Percentiles rank a stretch among this genome's conserved stretches.
Evolutionary conservation across 2,797 vertebrate genomes (phyloP).

Genomic region (Poeciliopsis turneri): DNA sequence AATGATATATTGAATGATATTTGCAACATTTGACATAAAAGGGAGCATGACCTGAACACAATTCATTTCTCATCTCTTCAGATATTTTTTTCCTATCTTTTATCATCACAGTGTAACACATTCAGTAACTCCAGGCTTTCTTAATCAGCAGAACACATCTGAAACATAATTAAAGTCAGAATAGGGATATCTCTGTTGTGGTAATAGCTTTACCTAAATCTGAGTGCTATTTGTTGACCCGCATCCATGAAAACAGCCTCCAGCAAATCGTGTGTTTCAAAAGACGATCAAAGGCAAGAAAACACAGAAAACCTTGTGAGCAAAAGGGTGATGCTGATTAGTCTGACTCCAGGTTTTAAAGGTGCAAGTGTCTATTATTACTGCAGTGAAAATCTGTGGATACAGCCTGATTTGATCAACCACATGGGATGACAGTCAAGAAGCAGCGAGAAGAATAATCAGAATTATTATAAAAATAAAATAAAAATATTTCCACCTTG

Average conservation of each 20-base stretch:
- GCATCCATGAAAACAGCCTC: slow-evolving; percentile 4
- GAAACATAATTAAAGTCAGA: slow-evolving; percentile 10
- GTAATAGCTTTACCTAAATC: slow-evolving; percentile 9
- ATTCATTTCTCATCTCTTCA: neutral
- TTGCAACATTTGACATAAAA: neutral
- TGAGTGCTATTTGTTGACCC: slow-evolving; percentile 4
- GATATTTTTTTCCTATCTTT: slow-evolving; percentile 1
- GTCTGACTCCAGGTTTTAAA: neutral
- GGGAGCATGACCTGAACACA: neutral
- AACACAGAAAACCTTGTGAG: neutral
- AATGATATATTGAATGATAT: neutral
- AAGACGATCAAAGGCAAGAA: slow-evolving; percentile 17
- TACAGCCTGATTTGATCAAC: neutral
- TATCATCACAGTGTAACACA: neutral
- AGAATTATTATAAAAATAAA: neutral
- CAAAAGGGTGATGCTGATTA: neutral
- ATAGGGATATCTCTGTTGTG: slow-evolving; percentile 2
- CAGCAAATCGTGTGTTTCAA: neutral
- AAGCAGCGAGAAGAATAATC: neutral
- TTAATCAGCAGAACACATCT: slow-evolving; percentile 7
- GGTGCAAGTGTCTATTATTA: neutral
- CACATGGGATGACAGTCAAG: neutral
- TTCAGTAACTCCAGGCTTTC: neutral
- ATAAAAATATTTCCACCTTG: neutral
- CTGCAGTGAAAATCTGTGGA: neutral